These are phyloP conservation scores for Heliconius hortense DNA, from an alignment of 2,888 invertebrate genomes.

Conservation along the genomic window DNA sequence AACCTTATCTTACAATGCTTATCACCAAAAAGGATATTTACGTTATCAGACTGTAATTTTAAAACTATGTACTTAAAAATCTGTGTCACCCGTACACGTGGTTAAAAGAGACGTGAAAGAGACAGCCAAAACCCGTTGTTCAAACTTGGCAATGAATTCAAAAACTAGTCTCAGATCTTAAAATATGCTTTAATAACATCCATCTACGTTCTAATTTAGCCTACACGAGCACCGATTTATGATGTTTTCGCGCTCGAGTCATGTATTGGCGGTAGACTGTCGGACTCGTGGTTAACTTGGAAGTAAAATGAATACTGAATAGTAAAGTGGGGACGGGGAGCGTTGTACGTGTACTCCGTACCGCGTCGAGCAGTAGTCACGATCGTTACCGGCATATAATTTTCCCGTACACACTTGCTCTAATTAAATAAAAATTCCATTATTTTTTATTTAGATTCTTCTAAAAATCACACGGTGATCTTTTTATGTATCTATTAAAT, in stretches of 20 bases:
- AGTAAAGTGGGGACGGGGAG: constrained; percentile 64
- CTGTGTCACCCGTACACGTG: constrained; percentile 63
- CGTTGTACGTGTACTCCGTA: constrained; percentile 57
- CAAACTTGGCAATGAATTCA: constrained; percentile 77
- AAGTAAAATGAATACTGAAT: constrained; percentile 68
- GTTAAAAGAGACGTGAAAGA: constrained; percentile 57
- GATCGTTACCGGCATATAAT: constrained; percentile 53
- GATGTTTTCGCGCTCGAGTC: constrained; percentile 57
- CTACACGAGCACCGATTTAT: constrained; percentile 44
- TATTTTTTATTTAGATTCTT: not conserved
- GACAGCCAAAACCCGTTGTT: constrained; percentile 69
- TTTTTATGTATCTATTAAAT: constrained; percentile 13
- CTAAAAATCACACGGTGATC: not conserved
- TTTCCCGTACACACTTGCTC: constrained; percentile 25
- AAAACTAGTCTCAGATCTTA: constrained; percentile 35
- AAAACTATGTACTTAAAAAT: constrained; percentile 45
- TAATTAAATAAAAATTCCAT: constrained; percentile 10
- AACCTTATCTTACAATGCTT: constrained; percentile 38
- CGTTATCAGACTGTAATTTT: constrained; percentile 47
- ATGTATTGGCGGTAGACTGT: constrained; percentile 61
- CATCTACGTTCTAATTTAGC: constrained; percentile 44
- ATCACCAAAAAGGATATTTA: constrained; percentile 28
- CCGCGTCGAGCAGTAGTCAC: constrained; percentile 52
- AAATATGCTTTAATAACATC: constrained; percentile 46
- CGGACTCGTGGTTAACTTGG: constrained; percentile 64